These are phyloP conservation scores for Ceratitis capitata DNA, from an alignment of 1,140 invertebrate species.

Conservation along the genomic window DNA sequence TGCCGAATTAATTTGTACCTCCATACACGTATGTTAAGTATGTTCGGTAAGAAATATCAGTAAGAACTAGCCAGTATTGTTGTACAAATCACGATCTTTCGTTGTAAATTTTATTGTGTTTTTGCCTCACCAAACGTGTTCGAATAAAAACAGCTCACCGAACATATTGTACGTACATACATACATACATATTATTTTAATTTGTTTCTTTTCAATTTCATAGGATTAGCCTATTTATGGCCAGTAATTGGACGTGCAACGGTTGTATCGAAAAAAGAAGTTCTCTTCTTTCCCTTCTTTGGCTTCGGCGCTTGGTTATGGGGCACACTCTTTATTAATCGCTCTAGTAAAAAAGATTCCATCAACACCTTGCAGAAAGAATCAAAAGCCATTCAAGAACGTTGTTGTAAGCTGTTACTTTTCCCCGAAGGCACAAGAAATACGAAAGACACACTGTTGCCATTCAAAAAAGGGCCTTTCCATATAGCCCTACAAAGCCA, in stretches of 20 bases:
- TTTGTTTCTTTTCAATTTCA: constrained; percentile 38
- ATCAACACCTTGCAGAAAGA: constrained; percentile 78
- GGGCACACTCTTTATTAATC: constrained; percentile 89
- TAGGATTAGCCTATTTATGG: constrained; percentile 70
- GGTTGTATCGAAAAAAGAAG: constrained; percentile 83
- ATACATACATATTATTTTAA: too few relatives aligned
- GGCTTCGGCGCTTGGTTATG: constrained; percentile 84
- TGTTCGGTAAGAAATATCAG: too few relatives aligned
- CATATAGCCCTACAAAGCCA: constrained; percentile 87
- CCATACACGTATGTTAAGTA: too few relatives aligned
- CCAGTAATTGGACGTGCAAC: constrained; percentile 78
- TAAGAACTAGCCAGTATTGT: too few relatives aligned
- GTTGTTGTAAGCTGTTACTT: constrained; percentile 73
- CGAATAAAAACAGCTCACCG: too few relatives aligned
- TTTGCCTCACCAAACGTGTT: too few relatives aligned
- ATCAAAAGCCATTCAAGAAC: constrained; percentile 72
- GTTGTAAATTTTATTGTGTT: too few relatives aligned
- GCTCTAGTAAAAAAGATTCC: constrained; percentile 75
- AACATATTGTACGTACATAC: background rate
- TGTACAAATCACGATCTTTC: too few relatives aligned
- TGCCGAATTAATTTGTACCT: too few relatives aligned
- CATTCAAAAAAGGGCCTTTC: constrained; percentile 94
- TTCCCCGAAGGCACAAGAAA: constrained; percentile 85
- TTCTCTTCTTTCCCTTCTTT: constrained; percentile 85
- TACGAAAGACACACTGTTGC: constrained; percentile 72